A percentile compares a stretch with the other conserved stretches of the same genome.
Conservation (phyloP, 2,113 vertebrate species). For the Asarcornis scutulata region DNA sequence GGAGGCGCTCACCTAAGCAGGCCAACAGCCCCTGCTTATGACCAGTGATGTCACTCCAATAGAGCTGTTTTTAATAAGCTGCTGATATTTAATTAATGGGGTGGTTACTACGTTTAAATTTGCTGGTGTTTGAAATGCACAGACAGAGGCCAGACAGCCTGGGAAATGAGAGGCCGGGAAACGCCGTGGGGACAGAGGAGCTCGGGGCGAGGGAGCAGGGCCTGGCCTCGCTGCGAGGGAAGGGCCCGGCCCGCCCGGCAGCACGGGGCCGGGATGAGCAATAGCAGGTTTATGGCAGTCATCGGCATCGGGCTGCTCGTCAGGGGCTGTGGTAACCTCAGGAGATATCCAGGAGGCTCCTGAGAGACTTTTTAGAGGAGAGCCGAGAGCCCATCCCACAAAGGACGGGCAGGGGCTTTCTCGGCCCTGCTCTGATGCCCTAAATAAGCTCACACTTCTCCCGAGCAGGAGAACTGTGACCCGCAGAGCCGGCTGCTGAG, state of each 20-base stretch:
- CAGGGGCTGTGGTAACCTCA: background rate
- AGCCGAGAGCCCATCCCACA: background rate
- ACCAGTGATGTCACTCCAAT: background rate
- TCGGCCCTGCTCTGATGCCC: background rate
- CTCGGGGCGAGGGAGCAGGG: background rate
- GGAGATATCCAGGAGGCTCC: background rate
- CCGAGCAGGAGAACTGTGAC: background rate
- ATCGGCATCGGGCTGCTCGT: too few species aligned
- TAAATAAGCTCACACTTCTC: background rate
- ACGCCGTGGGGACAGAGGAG: background rate
- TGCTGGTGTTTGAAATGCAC: background rate
- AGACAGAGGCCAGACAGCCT: background rate
- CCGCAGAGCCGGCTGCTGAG: accelerated
- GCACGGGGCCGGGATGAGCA: background rate
- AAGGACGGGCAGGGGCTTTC: background rate
- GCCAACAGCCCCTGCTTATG: background rate
- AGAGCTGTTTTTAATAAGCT: background rate
- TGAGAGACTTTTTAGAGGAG: background rate
- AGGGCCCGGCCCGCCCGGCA: background rate
- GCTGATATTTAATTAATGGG: background rate
- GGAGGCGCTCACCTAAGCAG: background rate
- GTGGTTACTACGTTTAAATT: background rate
- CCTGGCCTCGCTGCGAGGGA: background rate
- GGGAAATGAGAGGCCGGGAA: background rate
- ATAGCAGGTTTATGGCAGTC: background rate